Conservation (phyloP, 2,888 invertebrate genomes). For the Drosophila pseudotakahashii region DNA sequence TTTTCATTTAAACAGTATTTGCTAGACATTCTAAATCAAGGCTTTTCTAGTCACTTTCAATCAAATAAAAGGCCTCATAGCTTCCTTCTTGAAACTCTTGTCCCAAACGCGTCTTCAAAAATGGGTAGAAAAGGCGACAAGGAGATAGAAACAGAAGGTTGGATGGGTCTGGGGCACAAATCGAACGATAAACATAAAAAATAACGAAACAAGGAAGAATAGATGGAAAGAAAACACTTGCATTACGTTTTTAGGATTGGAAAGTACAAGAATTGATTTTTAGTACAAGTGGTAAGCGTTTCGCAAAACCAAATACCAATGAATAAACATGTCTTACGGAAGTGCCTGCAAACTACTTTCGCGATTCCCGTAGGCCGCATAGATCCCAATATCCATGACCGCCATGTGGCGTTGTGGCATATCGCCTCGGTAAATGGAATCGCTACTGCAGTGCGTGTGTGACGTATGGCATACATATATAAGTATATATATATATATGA, state of each 20-base stretch:
- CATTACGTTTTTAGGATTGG: slow-evolving; percentile 20
- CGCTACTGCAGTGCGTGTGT: slow-evolving; percentile 72
- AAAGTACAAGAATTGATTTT: slow-evolving; percentile 7
- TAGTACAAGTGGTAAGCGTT: slow-evolving; percentile 33
- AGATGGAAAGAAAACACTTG: slow-evolving; percentile 15
- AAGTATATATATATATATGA: slow-evolving; percentile 12
- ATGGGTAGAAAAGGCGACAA: slow-evolving; percentile 18
- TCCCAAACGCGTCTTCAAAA: not conserved
- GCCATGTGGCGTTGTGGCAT: slow-evolving; percentile 74
- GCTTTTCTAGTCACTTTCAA: too few species aligned
- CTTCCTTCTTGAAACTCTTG: not conserved
- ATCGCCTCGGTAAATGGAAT: slow-evolving; percentile 82
- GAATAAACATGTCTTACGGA: slow-evolving; percentile 73
- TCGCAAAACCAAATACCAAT: slow-evolving; percentile 19
- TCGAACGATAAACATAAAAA: slow-evolving; percentile 13
- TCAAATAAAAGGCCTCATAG: not conserved
- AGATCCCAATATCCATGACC: slow-evolving; percentile 57
- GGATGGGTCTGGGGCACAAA: slow-evolving; percentile 20
- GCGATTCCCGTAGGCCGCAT: slow-evolving; percentile 63
- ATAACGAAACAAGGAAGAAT: not conserved
- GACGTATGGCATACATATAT: slow-evolving; percentile 33
- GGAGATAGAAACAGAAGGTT: not conserved
- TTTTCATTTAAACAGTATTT: too few species aligned
- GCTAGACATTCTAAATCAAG: too few species aligned
- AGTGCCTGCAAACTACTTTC: slow-evolving; percentile 63